These are phyloP conservation scores for Geotrupes spiniger DNA, from an alignment of 2,888 invertebrate species.

Conservation along the genomic window DNA sequence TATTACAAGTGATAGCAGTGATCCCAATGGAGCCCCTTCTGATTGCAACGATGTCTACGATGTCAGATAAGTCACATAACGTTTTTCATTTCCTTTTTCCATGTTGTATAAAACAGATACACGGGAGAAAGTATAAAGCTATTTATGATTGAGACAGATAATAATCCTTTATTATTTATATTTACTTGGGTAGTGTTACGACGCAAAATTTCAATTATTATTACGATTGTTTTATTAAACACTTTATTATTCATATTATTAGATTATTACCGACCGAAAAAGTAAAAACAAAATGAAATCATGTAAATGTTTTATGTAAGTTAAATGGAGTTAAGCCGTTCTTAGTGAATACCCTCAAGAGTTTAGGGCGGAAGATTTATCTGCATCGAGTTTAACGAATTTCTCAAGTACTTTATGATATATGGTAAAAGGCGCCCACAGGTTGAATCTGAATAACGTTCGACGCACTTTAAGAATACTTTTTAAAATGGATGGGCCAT, in stretches of 20 bases:
- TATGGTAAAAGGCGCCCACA: constrained; percentile 8
- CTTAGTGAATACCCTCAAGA: constrained; percentile 5
- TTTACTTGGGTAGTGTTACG: too few relatives aligned
- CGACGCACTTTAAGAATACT: constrained; percentile 4
- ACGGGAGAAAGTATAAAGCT: too few relatives aligned
- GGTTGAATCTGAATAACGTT: constrained; percentile 7
- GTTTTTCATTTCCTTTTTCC: too few relatives aligned
- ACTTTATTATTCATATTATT: too few relatives aligned
- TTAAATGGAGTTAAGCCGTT: constrained; percentile 16
- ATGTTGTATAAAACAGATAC: too few relatives aligned
- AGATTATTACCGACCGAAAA: neutral
- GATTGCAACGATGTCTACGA: too few relatives aligned
- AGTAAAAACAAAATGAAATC: neutral
- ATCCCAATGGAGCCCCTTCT: too few relatives aligned
- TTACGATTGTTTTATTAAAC: neutral
- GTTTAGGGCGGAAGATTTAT: constrained; percentile 7
- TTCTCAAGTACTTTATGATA: constrained; percentile 6
- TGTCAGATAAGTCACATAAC: too few relatives aligned
- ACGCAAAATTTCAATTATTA: neutral
- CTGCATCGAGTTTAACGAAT: constrained; percentile 8
- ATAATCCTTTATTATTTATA: too few relatives aligned
- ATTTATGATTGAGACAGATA: too few relatives aligned
- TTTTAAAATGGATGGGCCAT: constrained; percentile 5
- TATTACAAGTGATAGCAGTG: too few relatives aligned
- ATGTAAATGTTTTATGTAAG: constrained; percentile 9